Conservation (phyloP, 2,888 invertebrate genomes). For the Ceramica pisi region DNA sequence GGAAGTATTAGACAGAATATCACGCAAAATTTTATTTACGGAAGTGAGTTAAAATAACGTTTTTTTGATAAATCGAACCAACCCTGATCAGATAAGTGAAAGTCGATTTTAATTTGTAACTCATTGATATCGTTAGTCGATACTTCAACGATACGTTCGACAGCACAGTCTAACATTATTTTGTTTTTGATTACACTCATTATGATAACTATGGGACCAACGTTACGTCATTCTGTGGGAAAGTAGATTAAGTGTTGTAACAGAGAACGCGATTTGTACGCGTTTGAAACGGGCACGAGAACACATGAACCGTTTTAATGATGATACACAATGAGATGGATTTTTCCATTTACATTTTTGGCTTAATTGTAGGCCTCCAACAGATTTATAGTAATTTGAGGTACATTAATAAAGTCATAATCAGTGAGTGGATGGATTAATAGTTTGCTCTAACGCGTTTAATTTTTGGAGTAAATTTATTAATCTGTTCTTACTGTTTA, state of each 20-base stretch:
- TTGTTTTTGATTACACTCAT: conserved; percentile 75
- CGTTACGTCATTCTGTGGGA: conserved; percentile 61
- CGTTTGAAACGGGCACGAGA: conserved; percentile 49
- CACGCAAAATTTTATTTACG: too few species aligned
- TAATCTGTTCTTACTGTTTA: conserved; percentile 10
- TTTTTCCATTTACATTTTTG: conserved; percentile 42
- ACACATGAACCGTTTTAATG: conserved; percentile 59
- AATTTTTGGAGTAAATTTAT: conserved; percentile 11
- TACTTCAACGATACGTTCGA: conserved; percentile 36
- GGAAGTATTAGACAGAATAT: too few species aligned
- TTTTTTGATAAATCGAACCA: neutral
- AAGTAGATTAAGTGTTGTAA: conserved; percentile 69
- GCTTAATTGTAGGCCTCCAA: conserved; percentile 38
- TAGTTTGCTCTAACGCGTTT: conserved; percentile 24
- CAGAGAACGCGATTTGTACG: conserved; percentile 52
- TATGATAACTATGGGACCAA: conserved; percentile 71
- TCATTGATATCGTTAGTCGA: conserved; percentile 57
- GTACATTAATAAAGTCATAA: conserved; percentile 42
- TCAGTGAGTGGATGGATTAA: conserved; percentile 17
- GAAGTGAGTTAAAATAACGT: too few species aligned
- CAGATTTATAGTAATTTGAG: conserved; percentile 36
- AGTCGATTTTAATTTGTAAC: conserved; percentile 47
- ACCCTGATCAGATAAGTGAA: conserved; percentile 35
- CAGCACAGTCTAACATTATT: conserved; percentile 65
- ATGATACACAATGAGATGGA: conserved; percentile 40